A percentile compares a stretch with the other conserved stretches of the same genome.
Evolutionary conservation across 2,113 vertebrate species (phyloP).

Genomic region (Thunnus maccoyii): DNA sequence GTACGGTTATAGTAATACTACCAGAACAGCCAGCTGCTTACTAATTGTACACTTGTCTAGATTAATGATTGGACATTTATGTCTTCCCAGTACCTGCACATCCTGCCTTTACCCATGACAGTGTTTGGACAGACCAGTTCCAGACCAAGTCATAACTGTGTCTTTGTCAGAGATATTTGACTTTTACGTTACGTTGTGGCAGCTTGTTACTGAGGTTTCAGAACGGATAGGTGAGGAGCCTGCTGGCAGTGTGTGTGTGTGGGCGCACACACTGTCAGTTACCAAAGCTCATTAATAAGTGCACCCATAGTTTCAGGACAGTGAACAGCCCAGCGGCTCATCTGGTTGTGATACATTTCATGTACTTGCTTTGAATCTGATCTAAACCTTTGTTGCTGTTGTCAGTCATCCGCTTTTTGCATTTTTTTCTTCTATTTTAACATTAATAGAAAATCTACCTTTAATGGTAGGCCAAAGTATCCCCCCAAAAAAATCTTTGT

Average conservation of each 20-base stretch:
- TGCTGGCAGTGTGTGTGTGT: constrained; percentile 11
- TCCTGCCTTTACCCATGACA: neutral
- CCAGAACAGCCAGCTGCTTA: neutral
- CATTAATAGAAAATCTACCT: neutral
- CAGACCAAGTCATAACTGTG: constrained; percentile 12
- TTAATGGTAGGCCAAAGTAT: neutral
- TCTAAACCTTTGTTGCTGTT: neutral
- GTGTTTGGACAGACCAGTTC: neutral
- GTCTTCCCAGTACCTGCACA: neutral
- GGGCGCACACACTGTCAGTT: constrained; percentile 3
- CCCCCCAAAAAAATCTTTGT: neutral
- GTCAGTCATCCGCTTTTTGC: neutral
- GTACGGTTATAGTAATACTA: neutral
- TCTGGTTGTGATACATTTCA: constrained; percentile 19
- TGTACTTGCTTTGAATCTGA: neutral
- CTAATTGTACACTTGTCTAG: neutral
- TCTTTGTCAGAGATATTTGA: constrained; percentile 11
- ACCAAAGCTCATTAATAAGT: constrained; percentile 17
- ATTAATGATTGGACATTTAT: neutral
- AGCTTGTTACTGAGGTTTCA: constrained; percentile 25
- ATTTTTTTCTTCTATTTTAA: too few species aligned
- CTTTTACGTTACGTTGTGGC: constrained; percentile 11
- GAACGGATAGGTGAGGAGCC: constrained; percentile 4
- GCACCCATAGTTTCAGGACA: constrained; percentile 21
- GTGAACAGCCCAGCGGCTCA: neutral